Base-by-base conservation (phyloP, 2,113 vertebrate genomes). In the Elephas maximus region DNA sequence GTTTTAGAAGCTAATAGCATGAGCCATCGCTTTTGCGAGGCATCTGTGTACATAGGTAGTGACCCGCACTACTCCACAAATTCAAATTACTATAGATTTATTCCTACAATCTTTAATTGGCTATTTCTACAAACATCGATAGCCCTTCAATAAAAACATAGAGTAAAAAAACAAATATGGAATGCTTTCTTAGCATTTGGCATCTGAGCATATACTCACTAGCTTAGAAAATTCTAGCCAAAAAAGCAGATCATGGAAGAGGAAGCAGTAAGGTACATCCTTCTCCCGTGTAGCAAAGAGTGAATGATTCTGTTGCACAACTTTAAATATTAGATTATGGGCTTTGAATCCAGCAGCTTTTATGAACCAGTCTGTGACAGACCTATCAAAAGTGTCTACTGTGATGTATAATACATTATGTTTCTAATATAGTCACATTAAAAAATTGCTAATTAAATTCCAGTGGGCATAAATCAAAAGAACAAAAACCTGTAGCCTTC, bases 361-460 rank as follows among this genome's bases (percentile, higher is more conserved):
- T 81, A 60, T 41, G 2, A 79, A 77, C 8, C 44, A 90, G 48
- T 71, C n/a, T 79, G 48, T 89, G 83, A 53, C 28, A 48, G 3
- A 79, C 0, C 33, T 24, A 44, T 90, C 37, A 62, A 30, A 80
- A 73, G 26, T 84, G n/a, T 92, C 48, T 41, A 53, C 20, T 62
- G 3, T 79, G 41, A 11, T 78, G 2, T 74, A 9, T n/a, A 51
- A 74, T 83, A 20, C 48, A 62, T 80, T 83, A 14, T 41, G 2
- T 81, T 93, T 88, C 33, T 63, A 89, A 63, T 78, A 74, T 82
- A 44, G 73, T 95, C 74, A 88, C 21, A 28, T 45, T 62, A 69
- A 33, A 88, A 88, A 33, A 81, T 65, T 44, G 41, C 9, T 88
- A 90, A 84, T 83, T 82, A 90, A 90, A 95, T 87, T 69, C 67